Percentiles rank a stretch among this genome's conserved stretches.
phyloP scores from a whole-genome alignment of 2,113 vertebrate genomes.

The Erpornis zantholeuca region DNA sequence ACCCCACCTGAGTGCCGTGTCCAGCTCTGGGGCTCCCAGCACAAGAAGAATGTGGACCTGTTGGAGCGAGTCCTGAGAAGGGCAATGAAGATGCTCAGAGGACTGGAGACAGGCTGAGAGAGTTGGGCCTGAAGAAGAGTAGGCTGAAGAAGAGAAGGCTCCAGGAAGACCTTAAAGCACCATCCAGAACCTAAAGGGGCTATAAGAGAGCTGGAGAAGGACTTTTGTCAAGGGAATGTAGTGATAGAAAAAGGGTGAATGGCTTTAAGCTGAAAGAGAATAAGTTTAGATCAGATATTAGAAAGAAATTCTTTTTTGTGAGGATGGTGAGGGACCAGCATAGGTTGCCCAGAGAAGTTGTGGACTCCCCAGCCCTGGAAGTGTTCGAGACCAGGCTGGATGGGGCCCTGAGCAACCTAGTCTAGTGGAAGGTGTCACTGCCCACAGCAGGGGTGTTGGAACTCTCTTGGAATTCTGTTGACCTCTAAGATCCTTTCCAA shows the following conservation, averaged over 20 bases:
- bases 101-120: neutral
- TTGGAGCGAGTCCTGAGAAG: neutral
- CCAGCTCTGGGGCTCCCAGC: neutral
- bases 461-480: rapidly evolving
- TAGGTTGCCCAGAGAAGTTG: neutral
- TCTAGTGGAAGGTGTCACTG: neutral
- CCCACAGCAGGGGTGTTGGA: neutral
- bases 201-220: neutral
- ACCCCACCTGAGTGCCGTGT: neutral
- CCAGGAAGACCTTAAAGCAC: neutral
- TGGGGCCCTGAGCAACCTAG: neutral
- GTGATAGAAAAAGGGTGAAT: neutral
- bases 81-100: neutral
- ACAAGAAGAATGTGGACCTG: neutral
- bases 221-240: neutral
- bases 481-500: neutral
- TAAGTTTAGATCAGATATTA: neutral
- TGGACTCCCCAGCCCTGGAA: neutral
- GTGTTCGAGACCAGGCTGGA: neutral
- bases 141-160: neutral
- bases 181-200: neutral
- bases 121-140: neutral
- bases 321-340: neutral
- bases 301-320: neutral
- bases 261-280: neutral